These are phyloP conservation scores for Dynastes maya DNA, from an alignment of 2,888 invertebrate species.

Conservation along the genomic window DNA sequence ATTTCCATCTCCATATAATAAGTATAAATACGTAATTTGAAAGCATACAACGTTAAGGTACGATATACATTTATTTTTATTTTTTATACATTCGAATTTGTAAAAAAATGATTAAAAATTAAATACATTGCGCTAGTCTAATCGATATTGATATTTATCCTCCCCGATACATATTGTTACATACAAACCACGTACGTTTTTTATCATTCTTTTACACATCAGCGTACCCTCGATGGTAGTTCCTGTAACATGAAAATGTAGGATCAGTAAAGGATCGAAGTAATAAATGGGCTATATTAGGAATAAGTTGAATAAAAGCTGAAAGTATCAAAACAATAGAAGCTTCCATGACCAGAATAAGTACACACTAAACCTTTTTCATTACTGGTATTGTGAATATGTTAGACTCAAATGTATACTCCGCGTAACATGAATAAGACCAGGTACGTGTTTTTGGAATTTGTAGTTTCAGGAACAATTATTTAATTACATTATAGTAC, in stretches of 20 bases:
- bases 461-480: too few relatives aligned
- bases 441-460: too few relatives aligned
- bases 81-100: slow-evolving; percentile 51
- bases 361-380: too few relatives aligned
- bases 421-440: too few relatives aligned
- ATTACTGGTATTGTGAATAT: too few relatives aligned
- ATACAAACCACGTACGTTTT: slow-evolving; percentile 83
- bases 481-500: too few relatives aligned
- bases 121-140: slow-evolving; percentile 72
- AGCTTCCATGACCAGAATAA: too few relatives aligned
- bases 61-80: slow-evolving; percentile 50
- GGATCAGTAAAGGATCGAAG: too few relatives aligned
- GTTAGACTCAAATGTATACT: too few relatives aligned
- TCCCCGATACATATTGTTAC: slow-evolving; percentile 79
- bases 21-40: slow-evolving; percentile 43
- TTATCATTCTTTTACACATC: slow-evolving; percentile 81
- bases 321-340: too few relatives aligned
- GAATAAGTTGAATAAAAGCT: too few relatives aligned
- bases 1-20: slow-evolving; percentile 41
- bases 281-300: too few relatives aligned
- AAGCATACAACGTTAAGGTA: slow-evolving; percentile 38
- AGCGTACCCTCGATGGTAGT: slow-evolving; percentile 79
- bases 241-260: slow-evolving; percentile 67
- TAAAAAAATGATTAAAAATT: slow-evolving; percentile 59
- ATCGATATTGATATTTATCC: slow-evolving; percentile 76